Evolutionary conservation across 2,797 vertebrate genomes (phyloP).

Genomic region (Anableps anableps): DNA sequence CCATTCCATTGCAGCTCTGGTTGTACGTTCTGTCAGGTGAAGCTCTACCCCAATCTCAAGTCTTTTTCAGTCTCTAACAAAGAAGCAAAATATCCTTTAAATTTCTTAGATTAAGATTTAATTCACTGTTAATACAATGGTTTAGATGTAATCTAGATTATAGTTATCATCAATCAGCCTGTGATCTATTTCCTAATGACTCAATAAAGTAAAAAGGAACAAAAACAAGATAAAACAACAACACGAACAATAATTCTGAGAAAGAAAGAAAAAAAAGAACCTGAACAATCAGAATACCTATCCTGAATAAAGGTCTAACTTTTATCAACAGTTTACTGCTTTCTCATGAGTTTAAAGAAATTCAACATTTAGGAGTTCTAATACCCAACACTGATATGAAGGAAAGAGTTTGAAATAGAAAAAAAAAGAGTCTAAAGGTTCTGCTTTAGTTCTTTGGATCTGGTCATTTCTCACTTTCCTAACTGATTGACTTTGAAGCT

Average conservation of each 20-base stretch:
- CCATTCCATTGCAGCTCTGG: not conserved
- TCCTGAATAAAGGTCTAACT: not conserved
- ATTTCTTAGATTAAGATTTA: not conserved
- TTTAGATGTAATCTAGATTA: not conserved
- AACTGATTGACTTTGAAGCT: not conserved
- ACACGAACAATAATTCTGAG: not conserved
- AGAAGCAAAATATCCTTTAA: not conserved
- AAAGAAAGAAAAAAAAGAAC: not conserved
- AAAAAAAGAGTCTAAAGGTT: not conserved
- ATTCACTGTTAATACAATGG: not conserved
- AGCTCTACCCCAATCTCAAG: not conserved
- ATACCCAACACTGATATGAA: not conserved
- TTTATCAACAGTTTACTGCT: not conserved
- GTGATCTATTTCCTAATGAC: not conserved
- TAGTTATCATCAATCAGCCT: not conserved
- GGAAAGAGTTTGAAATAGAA: not conserved
- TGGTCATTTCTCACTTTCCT: not conserved
- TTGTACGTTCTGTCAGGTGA: not conserved
- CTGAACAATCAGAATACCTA: not conserved
- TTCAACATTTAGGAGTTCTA: not conserved
- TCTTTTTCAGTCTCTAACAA: not conserved
- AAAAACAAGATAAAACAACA: not conserved
- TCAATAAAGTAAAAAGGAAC: not conserved
- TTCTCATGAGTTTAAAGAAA: not conserved
- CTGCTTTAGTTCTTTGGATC: not conserved